Base-by-base conservation (phyloP, 1,140 invertebrate genomes). In the Adoxophyes honmai region DNA sequence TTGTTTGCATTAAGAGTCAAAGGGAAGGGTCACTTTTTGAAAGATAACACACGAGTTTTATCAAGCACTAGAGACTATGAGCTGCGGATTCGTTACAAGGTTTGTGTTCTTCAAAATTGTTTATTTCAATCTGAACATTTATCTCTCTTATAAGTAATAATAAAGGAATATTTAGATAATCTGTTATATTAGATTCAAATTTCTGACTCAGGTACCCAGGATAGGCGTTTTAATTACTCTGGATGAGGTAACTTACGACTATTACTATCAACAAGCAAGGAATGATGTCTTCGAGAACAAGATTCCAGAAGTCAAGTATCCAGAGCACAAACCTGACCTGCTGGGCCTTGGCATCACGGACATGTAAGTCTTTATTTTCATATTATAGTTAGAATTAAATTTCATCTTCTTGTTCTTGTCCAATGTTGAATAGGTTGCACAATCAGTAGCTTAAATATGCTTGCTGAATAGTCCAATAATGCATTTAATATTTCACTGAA, bases 251-350 rank as follows among this genome's bases (percentile, higher is more conserved):
- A 94, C 95, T 9, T 96, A 95, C 73, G 91, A 96, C 70, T 97
- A 96, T 85, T 95, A 94, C 78, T 97, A 96, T 81, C 92, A 94
- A 81, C 96, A 98, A 93, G 94, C 93, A 28, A 89, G 94, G 34
- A 90, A 91, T 73, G 96, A 97, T 91, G 92, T 97, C 11, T 86
- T 96, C 34, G 90, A 94, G 38, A 95, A 94, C 70, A 93, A 93
- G 73, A 93, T 98, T 61, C 89, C 92, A 13, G 95, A 96, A 75
- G 93, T 96, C 53, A 91, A 92, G 57, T 95, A 94, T 88, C 93
- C 94, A 34, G 92, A 93, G 59, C 91, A 94, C 62, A 94, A 94
- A 78, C 86, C 92, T 44, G 93, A 96, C 86, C 87, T 96, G 0
- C 87, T 96, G 39, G 96, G 96, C 0, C 86, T 98, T 34, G 95